Conservation (phyloP, 2,888 invertebrate species). For the Disparrhopalites patrizii region DNA sequence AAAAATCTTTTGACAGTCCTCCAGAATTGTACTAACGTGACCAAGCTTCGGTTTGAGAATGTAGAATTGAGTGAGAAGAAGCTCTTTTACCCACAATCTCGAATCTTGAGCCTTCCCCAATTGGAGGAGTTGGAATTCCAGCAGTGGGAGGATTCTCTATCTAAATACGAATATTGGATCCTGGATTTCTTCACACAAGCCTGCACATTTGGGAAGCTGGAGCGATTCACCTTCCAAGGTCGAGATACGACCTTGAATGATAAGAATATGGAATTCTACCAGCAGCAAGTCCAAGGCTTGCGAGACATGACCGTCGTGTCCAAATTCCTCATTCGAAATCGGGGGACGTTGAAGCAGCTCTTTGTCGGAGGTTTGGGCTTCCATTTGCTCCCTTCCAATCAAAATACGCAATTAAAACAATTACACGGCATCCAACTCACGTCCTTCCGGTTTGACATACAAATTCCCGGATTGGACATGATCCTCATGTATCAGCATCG, state of each 20-base stretch:
- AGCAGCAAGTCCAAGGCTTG: background rate
- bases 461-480: background rate
- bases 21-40: conserved; percentile 1
- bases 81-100: background rate
- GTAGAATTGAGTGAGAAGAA: conserved; percentile 4
- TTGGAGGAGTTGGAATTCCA: conserved; percentile 11
- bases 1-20: background rate
- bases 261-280: background rate
- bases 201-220: background rate
- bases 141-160: background rate
- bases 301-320: background rate
- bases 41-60: conserved; percentile 1
- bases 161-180: conserved; percentile 19
- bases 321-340: background rate
- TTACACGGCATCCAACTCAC: background rate
- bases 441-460: background rate
- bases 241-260: background rate
- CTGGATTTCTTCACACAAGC: conserved; percentile 5
- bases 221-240: conserved; percentile 6
- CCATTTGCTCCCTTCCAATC: background rate
- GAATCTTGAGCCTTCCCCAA: background rate
- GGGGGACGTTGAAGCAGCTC: background rate
- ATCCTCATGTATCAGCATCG: background rate
- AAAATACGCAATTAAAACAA: background rate
- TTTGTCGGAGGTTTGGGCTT: conserved; percentile 21